Base-by-base conservation (phyloP, 1,140 invertebrate species). In the Papilio xuthus region DNA sequence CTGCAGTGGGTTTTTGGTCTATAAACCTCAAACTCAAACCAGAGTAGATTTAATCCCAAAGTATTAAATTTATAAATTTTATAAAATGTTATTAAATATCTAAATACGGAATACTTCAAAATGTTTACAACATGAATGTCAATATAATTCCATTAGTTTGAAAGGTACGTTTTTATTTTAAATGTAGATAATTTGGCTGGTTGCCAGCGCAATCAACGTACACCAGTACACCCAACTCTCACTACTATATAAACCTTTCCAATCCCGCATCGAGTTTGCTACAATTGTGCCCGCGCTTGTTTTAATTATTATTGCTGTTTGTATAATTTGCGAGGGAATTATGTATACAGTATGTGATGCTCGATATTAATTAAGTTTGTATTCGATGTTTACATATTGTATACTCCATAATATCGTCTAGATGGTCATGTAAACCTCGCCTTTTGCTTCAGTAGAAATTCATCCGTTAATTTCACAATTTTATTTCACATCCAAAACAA, bases 91-190 rank as follows among this genome's bases (percentile, higher is more conserved):
- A 60, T 60, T 60, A 23, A 12, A 60, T 60, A 20, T 13, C 9
- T 67, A n/a, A n/a, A 63, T 4, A 10, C 23, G 23, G 15, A 28
- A 67, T 67, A 28, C 23, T 28, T 28, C 18, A 15, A 28, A 67
- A 67, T 28, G 23, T 67, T 67, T 28, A 67, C 60, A 7, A 67
- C 26, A 13, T 32, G 60, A 67, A 67, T 28, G 60, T 67, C 26
- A 32, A 67, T 67, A 28, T 6, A 67, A 67, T 28, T 32, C 60
- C 60, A 67, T 67, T 67, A 67, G 60, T 7, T 28, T 67, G 60
- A 28, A 67, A 67, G 60, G 60, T 67, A 28, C 32, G 60, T 67
- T 67, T 67, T 67, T 67, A 67, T 67, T 67, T 67, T 67, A 67
- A 67, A 67, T 32, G 23, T 67, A 67, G 13, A 67, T 67, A 26